These are phyloP conservation scores for Coenobita brevimanus DNA, from an alignment of 1,140 invertebrate genomes.

Conservation along the genomic window DNA sequence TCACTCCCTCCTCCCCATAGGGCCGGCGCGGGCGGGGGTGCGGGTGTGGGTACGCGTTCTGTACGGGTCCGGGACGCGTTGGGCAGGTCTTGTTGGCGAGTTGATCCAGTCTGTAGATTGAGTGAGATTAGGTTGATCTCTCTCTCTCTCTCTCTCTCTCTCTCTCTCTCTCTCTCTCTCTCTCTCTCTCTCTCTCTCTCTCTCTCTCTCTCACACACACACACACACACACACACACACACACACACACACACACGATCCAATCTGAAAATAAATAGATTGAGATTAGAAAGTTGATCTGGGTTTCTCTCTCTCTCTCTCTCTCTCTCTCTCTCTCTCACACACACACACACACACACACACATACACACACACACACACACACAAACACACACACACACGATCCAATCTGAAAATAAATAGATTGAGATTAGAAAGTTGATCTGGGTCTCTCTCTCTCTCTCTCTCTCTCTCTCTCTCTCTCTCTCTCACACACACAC, in stretches of 20 bases:
- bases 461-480: conserved; percentile 10
- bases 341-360: background rate
- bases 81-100: background rate
- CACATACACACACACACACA: conserved; percentile 13
- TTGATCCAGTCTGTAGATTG: background rate
- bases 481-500: conserved; percentile 4
- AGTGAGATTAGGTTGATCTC: background rate
- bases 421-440: no score
- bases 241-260: background rate
- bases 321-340: conserved; percentile 14
- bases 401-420: no score
- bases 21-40: no score
- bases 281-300: no score
- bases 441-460: no score
- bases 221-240: background rate
- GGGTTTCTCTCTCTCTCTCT: background rate
- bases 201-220: background rate
- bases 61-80: background rate
- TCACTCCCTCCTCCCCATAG: background rate
- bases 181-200: background rate
- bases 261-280: background rate
- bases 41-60: background rate
- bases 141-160: background rate
- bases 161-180: no score
- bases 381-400: no score